Conservation (phyloP, 30 jellyfish, hydroid and myxozoan species). For the Sanderia malayensis region DNA sequence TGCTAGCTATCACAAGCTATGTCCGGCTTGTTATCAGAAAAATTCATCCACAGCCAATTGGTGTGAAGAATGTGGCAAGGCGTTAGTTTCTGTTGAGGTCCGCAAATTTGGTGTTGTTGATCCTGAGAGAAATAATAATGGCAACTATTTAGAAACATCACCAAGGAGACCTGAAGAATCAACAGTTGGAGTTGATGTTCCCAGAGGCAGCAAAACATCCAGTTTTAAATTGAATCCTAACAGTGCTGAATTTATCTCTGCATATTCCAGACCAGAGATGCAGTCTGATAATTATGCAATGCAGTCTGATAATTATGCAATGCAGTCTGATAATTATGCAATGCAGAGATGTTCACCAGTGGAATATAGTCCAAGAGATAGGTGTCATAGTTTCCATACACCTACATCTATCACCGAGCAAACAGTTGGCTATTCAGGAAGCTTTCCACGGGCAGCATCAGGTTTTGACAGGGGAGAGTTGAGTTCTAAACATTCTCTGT, state of each 20-base stretch:
- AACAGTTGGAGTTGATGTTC: too few species aligned
- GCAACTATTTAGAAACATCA: too few species aligned
- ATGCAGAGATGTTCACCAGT: too few species aligned
- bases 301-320: too few species aligned
- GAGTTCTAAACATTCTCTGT: background rate
- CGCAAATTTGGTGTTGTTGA: background rate
- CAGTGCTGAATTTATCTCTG: constrained; percentile 62
- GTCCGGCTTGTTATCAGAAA: constrained; percentile 59
- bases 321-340: too few species aligned
- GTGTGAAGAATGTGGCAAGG: constrained; percentile 91
- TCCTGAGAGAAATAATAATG: background rate
- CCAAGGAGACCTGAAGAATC: too few species aligned
- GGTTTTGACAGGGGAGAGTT: background rate
- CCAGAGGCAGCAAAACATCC: background rate
- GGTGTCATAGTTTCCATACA: too few species aligned
- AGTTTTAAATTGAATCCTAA: constrained; percentile 44
- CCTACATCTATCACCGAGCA: too few species aligned
- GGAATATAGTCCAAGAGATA: background rate
- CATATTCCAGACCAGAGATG: constrained; percentile 13
- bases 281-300: too few species aligned
- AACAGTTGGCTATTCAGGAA: background rate
- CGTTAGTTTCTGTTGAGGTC: constrained; percentile 51
- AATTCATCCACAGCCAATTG: constrained; percentile 59
- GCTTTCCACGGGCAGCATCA: background rate
- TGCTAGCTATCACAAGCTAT: constrained; percentile 14